Base-by-base conservation (phyloP, 2,888 invertebrate genomes). In the Cyrtodaria siliqua region DNA sequence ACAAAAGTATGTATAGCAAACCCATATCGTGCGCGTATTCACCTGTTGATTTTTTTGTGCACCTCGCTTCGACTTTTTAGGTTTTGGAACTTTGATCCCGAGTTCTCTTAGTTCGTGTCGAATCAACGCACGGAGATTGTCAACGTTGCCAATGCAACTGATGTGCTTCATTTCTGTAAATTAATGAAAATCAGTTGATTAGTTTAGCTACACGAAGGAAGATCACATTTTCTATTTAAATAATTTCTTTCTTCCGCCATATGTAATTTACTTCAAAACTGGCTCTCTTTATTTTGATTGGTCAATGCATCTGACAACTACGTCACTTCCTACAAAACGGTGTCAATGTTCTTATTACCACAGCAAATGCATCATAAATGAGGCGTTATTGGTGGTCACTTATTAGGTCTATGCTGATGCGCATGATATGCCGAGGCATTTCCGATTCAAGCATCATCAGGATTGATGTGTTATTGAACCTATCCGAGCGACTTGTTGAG, bases 71-170 rank as follows among this genome's bases (percentile, higher is more conserved):
- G 82, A 56, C 67, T 90, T 91, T 77, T 90, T 90, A 14, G 66
- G 62, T 78, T 91, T 91, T 14, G 91, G 91, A 18, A 90, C 83
- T 82, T 91, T 91, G 26, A 92, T 84, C 8, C 92, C 91, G 0
- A 89, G 56, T 57, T 90, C 89, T 68, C 89, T 86, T 33, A 92
- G 76, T 83, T 92, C 91, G 55, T 87, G 85, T 23, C 87, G 84
- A 20, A 91, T 85, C 14, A 90, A 64, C 16, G 86, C 83, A 68
- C 86, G 76, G 18, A 92, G 75, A 71, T 86, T 87, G 38, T 79
- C 84, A 12, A 84, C 59, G 74, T 88, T 87, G 50, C 90, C 90
- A 49, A 91, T 78, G 61, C 77, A 80, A 72, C 84, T 85, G 18
- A 92, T 80, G 62, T 88, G 86, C 70, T 79, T 84, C 88, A 89